phyloP scores from a whole-genome alignment of 2,888 invertebrate species.

The Lithophane semibrunnea region DNA sequence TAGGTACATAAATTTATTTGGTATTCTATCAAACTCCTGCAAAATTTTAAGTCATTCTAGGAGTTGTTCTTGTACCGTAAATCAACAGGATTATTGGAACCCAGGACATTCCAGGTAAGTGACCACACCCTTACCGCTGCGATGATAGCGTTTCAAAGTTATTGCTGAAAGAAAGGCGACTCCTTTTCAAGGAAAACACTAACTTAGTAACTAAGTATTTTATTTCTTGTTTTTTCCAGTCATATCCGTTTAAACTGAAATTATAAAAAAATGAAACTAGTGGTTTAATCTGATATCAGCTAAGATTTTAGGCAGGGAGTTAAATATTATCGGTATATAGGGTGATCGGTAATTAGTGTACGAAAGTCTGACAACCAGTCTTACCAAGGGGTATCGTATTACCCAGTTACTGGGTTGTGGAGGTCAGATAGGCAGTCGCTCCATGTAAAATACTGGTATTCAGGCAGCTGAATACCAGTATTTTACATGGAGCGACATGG shows the following conservation, averaged over 20 bases:
- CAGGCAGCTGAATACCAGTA: no score
- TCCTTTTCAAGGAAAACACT: constrained; percentile 36
- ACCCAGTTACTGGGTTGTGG: no score
- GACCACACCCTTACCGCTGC: constrained; percentile 30
- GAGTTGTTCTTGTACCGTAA: constrained; percentile 22
- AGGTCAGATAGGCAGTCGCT: no score
- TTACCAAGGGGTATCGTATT: no score
- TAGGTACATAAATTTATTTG: neutral
- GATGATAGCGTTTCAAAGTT: constrained; percentile 32
- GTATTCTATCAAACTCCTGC: neutral
- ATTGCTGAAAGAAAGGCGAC: constrained; percentile 12
- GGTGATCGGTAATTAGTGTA: no score
- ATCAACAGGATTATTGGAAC: constrained; percentile 43
- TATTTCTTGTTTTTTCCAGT: constrained; percentile 15
- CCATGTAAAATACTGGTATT: no score
- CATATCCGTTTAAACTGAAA: neutral
- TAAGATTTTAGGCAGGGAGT: neutral
- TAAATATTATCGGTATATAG: neutral
- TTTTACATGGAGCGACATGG: no score
- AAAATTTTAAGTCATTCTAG: constrained; percentile 18
- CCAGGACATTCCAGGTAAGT: constrained; percentile 15
- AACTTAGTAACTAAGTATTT: constrained; percentile 9
- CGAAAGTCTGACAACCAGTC: no score
- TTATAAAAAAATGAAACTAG: constrained; percentile 13
- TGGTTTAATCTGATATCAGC: constrained; percentile 27